A percentile compares a stretch with the other conserved stretches of the same genome.
Conservation (phyloP, 1,140 invertebrate species). For the Thaumetopoea pityocampa region DNA sequence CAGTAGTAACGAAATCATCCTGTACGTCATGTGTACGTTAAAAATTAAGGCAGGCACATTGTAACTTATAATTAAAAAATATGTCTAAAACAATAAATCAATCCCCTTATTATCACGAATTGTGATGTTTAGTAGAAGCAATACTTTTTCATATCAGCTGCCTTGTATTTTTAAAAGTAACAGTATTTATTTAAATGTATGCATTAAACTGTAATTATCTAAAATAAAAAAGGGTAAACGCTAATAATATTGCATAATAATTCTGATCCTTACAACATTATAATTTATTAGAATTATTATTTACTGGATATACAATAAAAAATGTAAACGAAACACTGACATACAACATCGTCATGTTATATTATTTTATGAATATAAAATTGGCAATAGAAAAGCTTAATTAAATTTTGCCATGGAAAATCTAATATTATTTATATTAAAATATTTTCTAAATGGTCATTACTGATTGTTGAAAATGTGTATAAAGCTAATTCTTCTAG, state of each 20-base stretch:
- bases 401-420: constrained; percentile 31
- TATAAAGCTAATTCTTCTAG: constrained; percentile 44
- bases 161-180: constrained; percentile 20
- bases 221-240: constrained; percentile 40
- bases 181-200: constrained; percentile 6
- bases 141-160: constrained; percentile 15
- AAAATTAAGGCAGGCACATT: constrained; percentile 52
- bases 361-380: constrained; percentile 37
- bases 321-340: constrained; percentile 30
- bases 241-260: constrained; percentile 54
- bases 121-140: constrained; percentile 52
- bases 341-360: constrained; percentile 28
- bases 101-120: constrained; percentile 46
- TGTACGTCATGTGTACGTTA: too few species aligned
- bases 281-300: constrained; percentile 54
- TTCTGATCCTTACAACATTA: constrained; percentile 40
- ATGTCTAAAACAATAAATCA: constrained; percentile 45
- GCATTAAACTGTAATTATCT: constrained; percentile 12
- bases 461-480: constrained; percentile 44
- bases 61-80: constrained; percentile 58
- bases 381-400: constrained; percentile 26
- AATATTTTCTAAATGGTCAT: constrained; percentile 46
- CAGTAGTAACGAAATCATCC: too few species aligned
- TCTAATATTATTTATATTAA: constrained; percentile 33
- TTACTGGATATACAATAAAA: constrained; percentile 58